Base-by-base conservation (phyloP, 1,140 invertebrate genomes). In the Drosophila eugracilis region DNA sequence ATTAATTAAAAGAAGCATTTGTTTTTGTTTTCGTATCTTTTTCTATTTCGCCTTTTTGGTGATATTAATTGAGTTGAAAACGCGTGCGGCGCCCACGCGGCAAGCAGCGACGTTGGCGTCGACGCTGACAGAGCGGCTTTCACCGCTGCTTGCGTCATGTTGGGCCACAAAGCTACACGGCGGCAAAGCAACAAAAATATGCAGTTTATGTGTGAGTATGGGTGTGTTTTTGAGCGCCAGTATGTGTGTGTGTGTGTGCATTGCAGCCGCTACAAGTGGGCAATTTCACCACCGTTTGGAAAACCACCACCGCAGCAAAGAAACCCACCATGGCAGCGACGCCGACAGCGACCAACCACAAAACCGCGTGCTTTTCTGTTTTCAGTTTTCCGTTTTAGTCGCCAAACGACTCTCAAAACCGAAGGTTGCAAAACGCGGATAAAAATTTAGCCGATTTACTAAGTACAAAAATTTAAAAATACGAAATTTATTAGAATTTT, bases 41-140 rank as follows among this genome's bases (percentile, higher is more conserved):
- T 22, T 22, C 22, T 4, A 9, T 22, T 22, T 22, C 22, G 17
- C 12, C 19, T 14, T 47, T 47, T 47, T 47, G 24, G 48, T 26
- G 52, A 49, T 65, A 75, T 86, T 86, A 86, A 86, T 86, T 88
- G 74, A 86, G 81, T 86, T 86, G 81, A 69, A 75, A 88, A 86
- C 65, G 83, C 83, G 83, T 70, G 55, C 69, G 74, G 75, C 83
- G 83, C 83, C 81, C 78, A 86, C 83, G 78, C 81, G 81, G 49
- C 37, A 19, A 21, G 41, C 44, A 70, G 34, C 74, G 34, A 32
- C 32, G 41, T 12, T 24, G 48, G 28, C 53, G 21, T 39, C 12
- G 36, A 79, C 53, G 21, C 34, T 9, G 36, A 79, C 77, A 81
- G 55, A 19, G 55, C 75, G 74, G 78, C 83, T 86, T 86, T 86